Conservation (phyloP, 1,140 invertebrate species). For the Cheumatopsyche charites region DNA sequence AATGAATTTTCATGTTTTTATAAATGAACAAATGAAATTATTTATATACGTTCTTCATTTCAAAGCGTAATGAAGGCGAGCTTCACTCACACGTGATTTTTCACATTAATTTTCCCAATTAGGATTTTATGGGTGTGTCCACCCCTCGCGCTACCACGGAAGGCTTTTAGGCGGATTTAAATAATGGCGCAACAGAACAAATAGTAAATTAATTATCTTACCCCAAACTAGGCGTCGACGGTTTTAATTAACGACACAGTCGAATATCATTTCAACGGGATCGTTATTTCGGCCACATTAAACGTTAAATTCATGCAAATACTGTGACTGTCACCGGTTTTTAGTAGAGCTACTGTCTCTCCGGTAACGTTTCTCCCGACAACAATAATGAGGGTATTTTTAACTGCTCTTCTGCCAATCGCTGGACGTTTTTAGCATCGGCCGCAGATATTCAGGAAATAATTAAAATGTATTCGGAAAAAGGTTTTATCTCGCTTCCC, state of each 20-base stretch:
- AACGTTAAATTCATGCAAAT: conserved; percentile 10
- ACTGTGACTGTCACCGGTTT: conserved; percentile 1
- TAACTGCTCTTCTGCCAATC: conserved; percentile 10
- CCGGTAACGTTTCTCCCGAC: too few species aligned
- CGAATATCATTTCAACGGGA: neutral
- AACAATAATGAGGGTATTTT: neutral
- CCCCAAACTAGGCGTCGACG: neutral
- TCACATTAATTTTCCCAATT: too few species aligned
- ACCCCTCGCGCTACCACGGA: too few species aligned
- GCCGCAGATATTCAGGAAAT: conserved; percentile 27
- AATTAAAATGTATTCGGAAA: conserved; percentile 26
- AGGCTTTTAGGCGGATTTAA: too few species aligned
- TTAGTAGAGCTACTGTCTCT: too few species aligned
- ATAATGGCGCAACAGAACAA: too few species aligned
- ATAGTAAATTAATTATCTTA: conserved; percentile 5
- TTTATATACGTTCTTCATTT: too few species aligned
- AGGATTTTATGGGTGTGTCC: too few species aligned
- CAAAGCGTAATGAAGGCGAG: too few species aligned
- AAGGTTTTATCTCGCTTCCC: conserved; percentile 29
- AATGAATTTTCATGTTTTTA: too few species aligned
- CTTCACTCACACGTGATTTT: too few species aligned
- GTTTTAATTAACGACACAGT: conserved; percentile 1
- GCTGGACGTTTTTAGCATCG: neutral
- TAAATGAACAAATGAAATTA: too few species aligned
- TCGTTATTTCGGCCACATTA: conserved; percentile 1